Base-by-base conservation (phyloP, 2,113 vertebrate species). In the Callipepla californica region DNA sequence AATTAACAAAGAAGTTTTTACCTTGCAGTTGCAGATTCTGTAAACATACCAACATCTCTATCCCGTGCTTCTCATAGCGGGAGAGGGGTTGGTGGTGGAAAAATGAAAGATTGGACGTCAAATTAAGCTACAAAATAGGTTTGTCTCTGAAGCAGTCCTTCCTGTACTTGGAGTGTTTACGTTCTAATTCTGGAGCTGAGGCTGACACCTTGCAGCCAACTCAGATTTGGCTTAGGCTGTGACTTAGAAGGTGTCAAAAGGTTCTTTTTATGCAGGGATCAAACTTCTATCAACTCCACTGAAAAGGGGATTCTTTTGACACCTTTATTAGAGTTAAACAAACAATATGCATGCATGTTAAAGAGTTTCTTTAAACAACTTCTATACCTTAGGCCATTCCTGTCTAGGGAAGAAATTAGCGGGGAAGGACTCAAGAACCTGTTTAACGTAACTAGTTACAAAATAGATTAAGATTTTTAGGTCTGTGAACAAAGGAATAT, bases 1-100 rank as follows among this genome's bases (percentile, higher is more conserved):
- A 0, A 1, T 42, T 53, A 58, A 62, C 11, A 3, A 50, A 69
- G 47, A 38, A 0, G 0, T 32, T 80, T 69, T 68, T 36, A 48
- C 28, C 9, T 59, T 32, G 10, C 9, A 80, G 18, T 36, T 57
- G 4, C 4, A 87, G 69, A 59, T 44, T 48, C 51, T 67, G 7
- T 30, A 70, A 77, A 77, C 38, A 80, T 82, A 55, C 17, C 8
- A 21, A 45, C 85, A 55, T 36, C 4, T 61, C 55, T 22, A 55
- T 55, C 2, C 8, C 14, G 17, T 40, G 23, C 25, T 18, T 13
- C 36, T 63, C 10, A 12, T 28, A 25, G 36, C 17, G 61, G 38
- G 11, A 17, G 19, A 8, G 11, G 16, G 32, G 26, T 11, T 58
- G 30, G 17, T 62, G 61, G 25, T 40, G 25, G 3, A 40, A 8